A percentile compares a stretch with the other conserved stretches of the same genome.
phyloP scores from a whole-genome alignment of 2,888 invertebrate genomes.

The Zhuqinia jingwanae region DNA sequence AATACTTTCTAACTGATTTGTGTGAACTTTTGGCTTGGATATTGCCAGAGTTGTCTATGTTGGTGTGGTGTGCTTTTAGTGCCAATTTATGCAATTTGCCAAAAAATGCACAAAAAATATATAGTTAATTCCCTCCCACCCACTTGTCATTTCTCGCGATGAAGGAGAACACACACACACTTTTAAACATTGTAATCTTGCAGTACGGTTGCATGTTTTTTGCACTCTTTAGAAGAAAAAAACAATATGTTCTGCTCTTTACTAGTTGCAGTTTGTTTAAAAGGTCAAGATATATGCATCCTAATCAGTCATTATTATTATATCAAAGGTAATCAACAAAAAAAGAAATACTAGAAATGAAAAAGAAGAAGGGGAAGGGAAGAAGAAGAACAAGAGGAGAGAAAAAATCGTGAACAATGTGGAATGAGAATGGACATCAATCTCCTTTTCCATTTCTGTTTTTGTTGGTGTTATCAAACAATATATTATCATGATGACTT shows the following conservation, averaged over 20 bases:
- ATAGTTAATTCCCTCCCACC: too few species aligned
- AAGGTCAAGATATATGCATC: background rate
- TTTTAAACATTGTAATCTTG: too few species aligned
- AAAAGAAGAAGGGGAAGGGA: conserved; percentile 30
- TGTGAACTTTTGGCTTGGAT: too few species aligned
- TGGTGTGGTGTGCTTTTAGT: background rate
- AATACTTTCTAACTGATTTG: too few species aligned
- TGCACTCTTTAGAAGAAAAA: background rate
- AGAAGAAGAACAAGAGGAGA: conserved; percentile 6
- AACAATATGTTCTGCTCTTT: too few species aligned
- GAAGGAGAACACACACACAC: conserved; percentile 1
- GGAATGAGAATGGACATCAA: conserved; percentile 1
- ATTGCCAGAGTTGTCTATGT: too few species aligned
- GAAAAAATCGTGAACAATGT: conserved; percentile 39
- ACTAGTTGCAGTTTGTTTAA: background rate
- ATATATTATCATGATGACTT: conserved; percentile 11
- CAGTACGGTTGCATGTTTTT: conserved; percentile 31
- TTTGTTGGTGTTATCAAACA: background rate
- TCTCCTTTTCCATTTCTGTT: background rate
- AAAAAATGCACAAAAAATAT: background rate
- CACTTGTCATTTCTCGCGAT: conserved; percentile 26
- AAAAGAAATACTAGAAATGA: background rate
- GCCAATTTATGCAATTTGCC: conserved; percentile 19
- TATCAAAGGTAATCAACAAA: conserved; percentile 18
- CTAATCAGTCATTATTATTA: background rate